A percentile compares a stretch with the other conserved stretches of the same genome.
These are phyloP conservation scores for Coregonus ussuriensis DNA, from an alignment of 2,797 vertebrate species.

Conservation along the genomic window DNA sequence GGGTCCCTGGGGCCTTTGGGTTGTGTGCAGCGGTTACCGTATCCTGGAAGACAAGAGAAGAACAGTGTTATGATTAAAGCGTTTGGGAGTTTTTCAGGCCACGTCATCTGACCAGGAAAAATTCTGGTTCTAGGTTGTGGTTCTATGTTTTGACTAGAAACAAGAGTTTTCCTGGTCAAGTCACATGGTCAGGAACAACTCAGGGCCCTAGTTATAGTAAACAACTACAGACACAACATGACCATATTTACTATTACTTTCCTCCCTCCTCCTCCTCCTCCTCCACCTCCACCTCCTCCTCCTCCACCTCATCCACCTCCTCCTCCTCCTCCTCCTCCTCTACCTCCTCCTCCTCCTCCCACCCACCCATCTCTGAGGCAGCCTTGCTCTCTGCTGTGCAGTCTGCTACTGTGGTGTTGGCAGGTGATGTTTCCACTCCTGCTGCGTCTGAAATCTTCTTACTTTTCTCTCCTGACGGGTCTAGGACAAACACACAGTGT, in stretches of 20 bases:
- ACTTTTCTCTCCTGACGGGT: slow-evolving; percentile 47
- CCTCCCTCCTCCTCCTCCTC: background rate
- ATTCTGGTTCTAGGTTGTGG: too few species aligned
- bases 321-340: too few species aligned
- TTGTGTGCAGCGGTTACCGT: slow-evolving; percentile 87
- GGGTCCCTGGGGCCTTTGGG: slow-evolving; percentile 89
- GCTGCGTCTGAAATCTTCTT: slow-evolving; percentile 9
- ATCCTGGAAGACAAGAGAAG: slow-evolving; percentile 74
- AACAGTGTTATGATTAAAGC: too few species aligned
- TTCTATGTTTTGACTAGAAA: too few species aligned
- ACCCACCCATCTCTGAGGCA: slow-evolving; percentile 44
- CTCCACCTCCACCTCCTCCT: too few species aligned
- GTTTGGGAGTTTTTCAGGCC: too few species aligned
- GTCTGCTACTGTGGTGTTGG: background rate
- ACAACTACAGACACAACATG: background rate
- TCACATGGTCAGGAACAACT: too few species aligned
- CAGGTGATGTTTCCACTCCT: background rate
- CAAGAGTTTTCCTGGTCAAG: too few species aligned
- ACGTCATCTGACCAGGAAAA: too few species aligned
- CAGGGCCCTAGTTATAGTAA: too few species aligned
- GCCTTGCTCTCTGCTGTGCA: slow-evolving; percentile 17
- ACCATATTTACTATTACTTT: background rate
- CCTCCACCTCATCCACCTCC: too few species aligned
- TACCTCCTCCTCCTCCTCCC: background rate
- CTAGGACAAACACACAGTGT: slow-evolving; percentile 13